A percentile compares a stretch with the other conserved stretches of the same genome.
phyloP scores from a whole-genome alignment of 2,888 invertebrate genomes.

The Scrobipalpa costella region DNA sequence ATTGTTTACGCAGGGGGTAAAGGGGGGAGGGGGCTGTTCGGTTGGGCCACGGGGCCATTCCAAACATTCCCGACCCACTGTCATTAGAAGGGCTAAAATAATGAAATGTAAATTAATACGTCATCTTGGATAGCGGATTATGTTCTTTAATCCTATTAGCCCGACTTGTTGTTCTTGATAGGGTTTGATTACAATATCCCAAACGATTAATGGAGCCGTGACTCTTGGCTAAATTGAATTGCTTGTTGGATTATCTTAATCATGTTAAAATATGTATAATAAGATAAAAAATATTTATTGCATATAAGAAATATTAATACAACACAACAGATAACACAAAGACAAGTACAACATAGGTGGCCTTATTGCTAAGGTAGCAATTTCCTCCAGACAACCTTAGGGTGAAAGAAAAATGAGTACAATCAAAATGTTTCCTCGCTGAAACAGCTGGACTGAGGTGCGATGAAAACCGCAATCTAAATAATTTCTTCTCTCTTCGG shows the following conservation, averaged over 20 bases:
- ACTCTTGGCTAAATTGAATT: background rate
- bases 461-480: no score
- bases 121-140: constrained; percentile 56
- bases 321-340: no score
- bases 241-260: background rate
- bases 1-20: background rate
- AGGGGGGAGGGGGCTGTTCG: constrained; percentile 24
- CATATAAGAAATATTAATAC: no score
- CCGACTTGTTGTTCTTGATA: constrained; percentile 45
- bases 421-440: no score
- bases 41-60: constrained; percentile 30
- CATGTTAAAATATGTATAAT: no score
- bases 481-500: no score
- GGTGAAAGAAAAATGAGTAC: no score
- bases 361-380: no score
- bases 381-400: no score
- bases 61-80: constrained; percentile 33
- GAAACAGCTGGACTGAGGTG: no score
- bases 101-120: constrained; percentile 66
- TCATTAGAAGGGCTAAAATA: constrained; percentile 38
- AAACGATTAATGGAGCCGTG: background rate
- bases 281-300: no score
- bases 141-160: constrained; percentile 56
- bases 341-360: no score
- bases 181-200: constrained; percentile 26